Evolutionary conservation across 2,113 vertebrate genomes (phyloP), one percentile per base, ranked within the genome.

Genomic region (Panthera leo): DNA sequence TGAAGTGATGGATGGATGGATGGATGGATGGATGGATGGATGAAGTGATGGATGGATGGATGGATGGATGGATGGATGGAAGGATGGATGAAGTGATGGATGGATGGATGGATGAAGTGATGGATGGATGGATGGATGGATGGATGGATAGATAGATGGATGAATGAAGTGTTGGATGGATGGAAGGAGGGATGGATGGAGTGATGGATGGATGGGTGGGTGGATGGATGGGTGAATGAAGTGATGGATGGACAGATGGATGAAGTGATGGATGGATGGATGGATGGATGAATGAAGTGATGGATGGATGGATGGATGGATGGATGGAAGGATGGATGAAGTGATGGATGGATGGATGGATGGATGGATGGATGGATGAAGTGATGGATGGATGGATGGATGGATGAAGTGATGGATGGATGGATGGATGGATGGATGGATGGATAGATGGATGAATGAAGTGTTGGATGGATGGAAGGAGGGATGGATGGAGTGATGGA

Each of bases 1-100:
- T 23, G 53, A 3, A 15, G 2, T 2, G 2, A 36, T 2, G 2
- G 36, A 36, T 36, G 11, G 36, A 2, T 39, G 7, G 39, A 19
- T 18, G 8, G 27, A 21, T 9, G 82, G 29, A 6, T 42, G 27
- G 12, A 16, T 19, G 25, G 13, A 13, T 16, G 61, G 18, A 15
- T 51, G 84, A 19, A 25, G 15, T 6, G 65, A 15, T 2, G 21
- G 21, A 11, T 27, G 19, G 53, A 13, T 83, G 34, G 53, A 13
- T 83, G 55, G n/a, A n/a, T n/a, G n/a, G n/a, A n/a, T n/a, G n/a
- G 53, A 3, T 34, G 2, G 55, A 9, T 42, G 2, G 39, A 11
- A 75, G 68, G 67, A 3, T n/a, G 51, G 14, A 18, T 75, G 53
- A 21, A 29, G 53, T 19, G 8, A 3, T 27, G 5, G 14, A 0